Base-by-base conservation (phyloP, 2,113 vertebrate genomes). In the Apistogramma diplotaenia region DNA sequence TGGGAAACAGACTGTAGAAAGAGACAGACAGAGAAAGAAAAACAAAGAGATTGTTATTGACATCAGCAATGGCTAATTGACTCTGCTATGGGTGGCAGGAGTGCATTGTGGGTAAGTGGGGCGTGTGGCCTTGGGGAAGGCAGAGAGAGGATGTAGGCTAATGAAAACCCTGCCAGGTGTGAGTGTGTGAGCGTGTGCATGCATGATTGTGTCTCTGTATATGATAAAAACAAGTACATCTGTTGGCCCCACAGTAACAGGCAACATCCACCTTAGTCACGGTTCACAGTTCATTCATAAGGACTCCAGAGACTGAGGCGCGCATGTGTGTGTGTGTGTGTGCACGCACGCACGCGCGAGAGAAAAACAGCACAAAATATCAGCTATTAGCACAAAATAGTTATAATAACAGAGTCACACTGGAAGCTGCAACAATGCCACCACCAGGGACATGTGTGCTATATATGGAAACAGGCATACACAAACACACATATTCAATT, bases 71-170 rank as follows among this genome's bases (percentile, higher is more conserved):
- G 85, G 89, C 80, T 93, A 93, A 94, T 92, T 94, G 93, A 92
- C 92, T 91, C 88, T 53, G 62, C 85, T 84, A 73, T 81, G 71
- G 85, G 84, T 80, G 75, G 79, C 72, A 90, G 86, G 51, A 87
- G 83, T 90, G 91, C 91, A 95, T 92, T 93, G 89, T 94, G 93
- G 92, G 92, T 93, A 94, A 94, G 90, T 94, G 87, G 93, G 91
- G 76, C 81, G 27, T n/a, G 56, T 86, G 90, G 90, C 92, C 91
- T 92, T 88, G 79, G 92, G 90, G 91, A 79, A 87, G 76, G 79
- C n/a, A 35, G 65, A 60, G 78, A 49, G 53, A 56, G 73, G 81
- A 92, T 93, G 76, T 90, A 75, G 84, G 90, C 89, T 93, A 93
- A 92, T 90, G 85, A 93, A 91, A 80, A 86, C 73, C 51, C 85